phyloP scores from a whole-genome alignment of 2,113 vertebrate species.

The Brachypteracias leptosomus region DNA sequence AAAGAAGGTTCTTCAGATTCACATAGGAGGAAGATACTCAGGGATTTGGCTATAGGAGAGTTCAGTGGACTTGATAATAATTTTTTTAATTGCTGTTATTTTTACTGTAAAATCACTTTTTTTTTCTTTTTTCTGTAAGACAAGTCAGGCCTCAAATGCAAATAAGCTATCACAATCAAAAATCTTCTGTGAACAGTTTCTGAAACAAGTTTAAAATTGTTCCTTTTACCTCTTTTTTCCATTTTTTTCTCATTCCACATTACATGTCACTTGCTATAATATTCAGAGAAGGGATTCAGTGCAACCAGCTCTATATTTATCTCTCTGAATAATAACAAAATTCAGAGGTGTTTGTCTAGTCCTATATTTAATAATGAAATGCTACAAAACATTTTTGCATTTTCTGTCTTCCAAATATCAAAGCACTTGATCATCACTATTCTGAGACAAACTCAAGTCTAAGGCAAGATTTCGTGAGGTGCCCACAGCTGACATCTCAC shows the following conservation, averaged over 20 bases:
- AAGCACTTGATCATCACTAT: not conserved
- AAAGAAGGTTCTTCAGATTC: not conserved
- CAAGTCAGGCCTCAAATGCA: not conserved
- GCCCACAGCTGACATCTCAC: not conserved
- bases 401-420: not conserved
- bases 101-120: not conserved
- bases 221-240: not conserved
- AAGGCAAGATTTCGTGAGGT: not conserved
- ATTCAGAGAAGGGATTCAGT: conserved; percentile 30
- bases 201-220: not conserved
- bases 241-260: not conserved
- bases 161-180: not conserved
- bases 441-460: not conserved
- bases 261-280: conserved; percentile 30
- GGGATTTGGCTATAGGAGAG: not conserved
- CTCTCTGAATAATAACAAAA: conserved; percentile 45
- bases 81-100: not conserved
- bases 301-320: conserved; percentile 48
- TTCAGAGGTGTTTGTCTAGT: conserved; percentile 45
- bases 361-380: conserved; percentile 33
- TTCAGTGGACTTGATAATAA: not conserved
- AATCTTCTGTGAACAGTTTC: not conserved
- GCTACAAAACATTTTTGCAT: not conserved
- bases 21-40: not conserved
- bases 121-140: not conserved